A percentile compares a stretch with the other conserved stretches of the same genome.
phyloP scores from a whole-genome alignment of 1,140 invertebrate genomes.

The Drosophila oshimai region DNA sequence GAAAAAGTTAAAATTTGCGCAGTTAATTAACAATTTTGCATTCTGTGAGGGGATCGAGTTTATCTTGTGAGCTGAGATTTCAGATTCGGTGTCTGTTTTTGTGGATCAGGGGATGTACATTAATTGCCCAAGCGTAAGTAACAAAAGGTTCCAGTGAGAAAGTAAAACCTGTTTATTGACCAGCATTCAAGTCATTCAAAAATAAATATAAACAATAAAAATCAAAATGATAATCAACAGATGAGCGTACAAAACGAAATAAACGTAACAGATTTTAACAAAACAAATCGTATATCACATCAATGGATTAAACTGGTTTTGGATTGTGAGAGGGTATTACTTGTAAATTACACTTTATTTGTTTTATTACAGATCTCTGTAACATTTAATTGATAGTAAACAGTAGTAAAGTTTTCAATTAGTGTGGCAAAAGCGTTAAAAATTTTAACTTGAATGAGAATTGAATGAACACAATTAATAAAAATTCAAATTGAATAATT shows the following conservation, averaged over 20 bases:
- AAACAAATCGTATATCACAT: slow-evolving; percentile 6
- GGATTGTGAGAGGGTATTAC: background rate
- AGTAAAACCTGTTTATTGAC: slow-evolving; percentile 22
- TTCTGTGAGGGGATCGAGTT: background rate
- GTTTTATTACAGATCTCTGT: too few species aligned
- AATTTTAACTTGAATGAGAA: too few species aligned
- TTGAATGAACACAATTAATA: too few species aligned
- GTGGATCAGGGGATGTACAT: slow-evolving; percentile 2
- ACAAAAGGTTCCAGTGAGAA: background rate
- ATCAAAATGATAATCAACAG: background rate
- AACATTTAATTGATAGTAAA: too few species aligned
- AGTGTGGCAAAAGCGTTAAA: too few species aligned
- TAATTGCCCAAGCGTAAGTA: background rate
- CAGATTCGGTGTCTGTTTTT: background rate
- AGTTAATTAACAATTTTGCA: slow-evolving; percentile 7
- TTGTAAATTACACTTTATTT: too few species aligned
- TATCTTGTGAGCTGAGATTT: background rate
- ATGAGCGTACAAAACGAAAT: background rate
- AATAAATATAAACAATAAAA: background rate
- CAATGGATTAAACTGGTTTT: background rate
- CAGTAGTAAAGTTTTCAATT: too few species aligned
- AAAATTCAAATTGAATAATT: too few species aligned
- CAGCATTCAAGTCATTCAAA: background rate
- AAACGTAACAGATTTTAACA: slow-evolving; percentile 1
- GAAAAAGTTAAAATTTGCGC: slow-evolving; percentile 32